Evolutionary conservation across 2,888 invertebrate genomes (phyloP), one percentile per base, ranked within the genome.

Genomic region (Geophilus truncorum): DNA sequence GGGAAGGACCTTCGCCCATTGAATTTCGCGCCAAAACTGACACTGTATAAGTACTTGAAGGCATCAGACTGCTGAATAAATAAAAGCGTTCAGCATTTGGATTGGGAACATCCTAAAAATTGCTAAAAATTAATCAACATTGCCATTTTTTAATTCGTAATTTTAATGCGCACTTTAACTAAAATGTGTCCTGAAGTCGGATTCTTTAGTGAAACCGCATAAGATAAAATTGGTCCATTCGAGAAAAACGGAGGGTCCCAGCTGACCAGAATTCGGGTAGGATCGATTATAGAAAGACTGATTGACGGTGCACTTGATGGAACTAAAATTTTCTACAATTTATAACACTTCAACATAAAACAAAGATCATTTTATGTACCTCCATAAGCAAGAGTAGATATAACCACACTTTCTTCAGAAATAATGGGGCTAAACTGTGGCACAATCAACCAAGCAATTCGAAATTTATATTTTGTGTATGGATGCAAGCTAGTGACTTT

Each of bases 391-490:
- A 85, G 81, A 3, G 88, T 88, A 3, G 85, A 85, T 18, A 88
- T 86, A 25, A 84, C 83, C 3, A 85, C 84, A 77, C 86, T 86
- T 81, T 85, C 86, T 34, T 83, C 83, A 0, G 87, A 86, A 40
- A 86, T 84, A 15, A 86, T 57, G n/a, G 84, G 82, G 36, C 85
- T 83, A 81, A 85, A 85, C 36, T 85, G 82, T 10, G 85, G 83
- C 3, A 93, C 92, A 79, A 96, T 88, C 78, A 94, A 90, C 84
- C 95, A 90, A 70, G 94, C 94, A 81, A 96, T 92, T 81, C 96
- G 93, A 88, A 97, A 97, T 96, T 96, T 88, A n/a, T 97, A 97
- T 86, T 93, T 94, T 0, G 95, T 94, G 86, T 94, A 96, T 0
- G 97, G 96, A 83, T 93, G 91, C 78, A 97, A 89, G 83, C 93